Percentiles rank a stretch among this genome's conserved stretches.
Evolutionary conservation across 2,888 invertebrate species (phyloP).

Genomic region (Iphiclides podalirius): DNA sequence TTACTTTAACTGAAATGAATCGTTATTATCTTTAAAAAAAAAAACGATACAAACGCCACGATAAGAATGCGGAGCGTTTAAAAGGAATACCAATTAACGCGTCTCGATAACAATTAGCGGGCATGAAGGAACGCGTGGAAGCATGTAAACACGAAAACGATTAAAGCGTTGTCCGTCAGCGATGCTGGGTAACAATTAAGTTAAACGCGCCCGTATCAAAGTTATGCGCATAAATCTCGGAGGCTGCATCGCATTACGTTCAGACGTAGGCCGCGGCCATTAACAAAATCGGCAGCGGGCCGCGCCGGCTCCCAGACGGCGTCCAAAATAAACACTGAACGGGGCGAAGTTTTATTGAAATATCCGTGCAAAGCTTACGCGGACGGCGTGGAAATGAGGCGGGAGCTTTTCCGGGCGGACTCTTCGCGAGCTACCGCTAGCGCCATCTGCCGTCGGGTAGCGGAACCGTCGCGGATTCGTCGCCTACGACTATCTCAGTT

Average conservation of each 20-base stretch:
- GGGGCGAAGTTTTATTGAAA: constrained; percentile 55
- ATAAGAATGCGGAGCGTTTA: not conserved
- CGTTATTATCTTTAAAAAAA: no score
- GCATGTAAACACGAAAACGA: constrained; percentile 9
- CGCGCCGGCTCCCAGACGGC: no score
- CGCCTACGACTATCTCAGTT: not conserved
- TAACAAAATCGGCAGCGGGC: constrained; percentile 43
- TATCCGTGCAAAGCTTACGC: constrained; percentile 49
- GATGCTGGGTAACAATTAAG: not conserved
- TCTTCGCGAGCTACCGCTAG: constrained; percentile 28
- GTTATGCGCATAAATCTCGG: constrained; percentile 7
- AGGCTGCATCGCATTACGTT: constrained; percentile 24
- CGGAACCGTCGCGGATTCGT: constrained; percentile 39
- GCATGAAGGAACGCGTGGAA: not conserved
- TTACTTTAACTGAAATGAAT: no score
- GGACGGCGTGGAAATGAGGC: constrained; percentile 42
- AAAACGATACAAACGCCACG: no score
- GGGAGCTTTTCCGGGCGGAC: constrained; percentile 13
- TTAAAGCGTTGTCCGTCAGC: constrained; percentile 8
- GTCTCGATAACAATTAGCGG: not conserved
- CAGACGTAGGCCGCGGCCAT: constrained; percentile 48
- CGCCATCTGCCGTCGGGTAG: constrained; percentile 70
- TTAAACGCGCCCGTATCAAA: constrained; percentile 10
- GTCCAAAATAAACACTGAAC: constrained; percentile 58
- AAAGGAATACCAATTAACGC: not conserved